These are phyloP conservation scores for Octodon degus DNA, from an alignment of 2,113 vertebrate genomes.

Conservation along the genomic window DNA sequence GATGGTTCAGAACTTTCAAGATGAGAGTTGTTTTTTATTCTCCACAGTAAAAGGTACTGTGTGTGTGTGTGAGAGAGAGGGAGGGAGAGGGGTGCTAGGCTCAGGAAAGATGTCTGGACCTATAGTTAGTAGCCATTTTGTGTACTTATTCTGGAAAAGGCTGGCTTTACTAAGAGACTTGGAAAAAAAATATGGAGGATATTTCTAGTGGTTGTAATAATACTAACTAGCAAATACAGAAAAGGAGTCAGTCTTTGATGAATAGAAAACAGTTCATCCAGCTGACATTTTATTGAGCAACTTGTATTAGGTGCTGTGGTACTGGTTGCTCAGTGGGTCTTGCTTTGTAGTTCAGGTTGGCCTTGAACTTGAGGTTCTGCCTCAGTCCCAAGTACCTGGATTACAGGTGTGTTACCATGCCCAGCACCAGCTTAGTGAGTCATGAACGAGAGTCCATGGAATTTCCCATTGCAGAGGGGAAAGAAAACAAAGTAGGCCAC, in stretches of 20 bases:
- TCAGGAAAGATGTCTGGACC: not conserved
- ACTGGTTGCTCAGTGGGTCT: not conserved
- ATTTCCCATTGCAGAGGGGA: not conserved
- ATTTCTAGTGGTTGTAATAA: not conserved
- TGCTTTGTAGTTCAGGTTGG: not conserved
- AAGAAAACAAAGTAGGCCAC: not conserved
- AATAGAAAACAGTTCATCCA: not conserved
- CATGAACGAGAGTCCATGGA: not conserved
- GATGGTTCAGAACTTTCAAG: conserved; percentile 98
- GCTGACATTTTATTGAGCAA: not conserved
- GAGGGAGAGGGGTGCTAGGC: not conserved
- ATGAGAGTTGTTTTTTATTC: conserved; percentile 98
- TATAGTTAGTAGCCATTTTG: not conserved
- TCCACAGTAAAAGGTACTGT: conserved; percentile 94
- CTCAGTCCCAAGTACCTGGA: not conserved
- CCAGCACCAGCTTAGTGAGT: not conserved
- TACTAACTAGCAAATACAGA: not conserved
- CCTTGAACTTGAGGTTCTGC: not conserved
- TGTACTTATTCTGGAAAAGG: conserved; percentile 5
- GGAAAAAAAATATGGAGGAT: not conserved
- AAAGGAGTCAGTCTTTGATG: not conserved
- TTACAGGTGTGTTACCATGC: not conserved
- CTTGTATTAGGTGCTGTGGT: not conserved
- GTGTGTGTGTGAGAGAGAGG: not conserved
- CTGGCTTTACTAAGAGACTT: not conserved